Evolutionary conservation across 2,888 invertebrate genomes (phyloP).

Genomic region (Xestia xanthographa): DNA sequence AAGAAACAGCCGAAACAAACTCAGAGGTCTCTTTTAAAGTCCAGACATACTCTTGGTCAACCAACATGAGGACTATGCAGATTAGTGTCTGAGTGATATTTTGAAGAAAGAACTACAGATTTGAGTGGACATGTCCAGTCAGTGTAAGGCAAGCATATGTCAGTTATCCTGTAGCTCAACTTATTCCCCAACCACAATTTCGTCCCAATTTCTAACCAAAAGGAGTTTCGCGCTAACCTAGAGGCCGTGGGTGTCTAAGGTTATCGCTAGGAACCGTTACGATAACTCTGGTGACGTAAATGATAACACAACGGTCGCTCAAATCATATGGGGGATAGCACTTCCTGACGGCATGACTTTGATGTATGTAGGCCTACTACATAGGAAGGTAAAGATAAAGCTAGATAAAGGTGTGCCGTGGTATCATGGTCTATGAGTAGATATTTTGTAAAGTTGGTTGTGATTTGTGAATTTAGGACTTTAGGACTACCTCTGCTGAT

Average conservation of each 20-base stretch:
- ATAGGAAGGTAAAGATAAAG: background rate
- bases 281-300: conserved; percentile 37
- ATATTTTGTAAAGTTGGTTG: background rate
- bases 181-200: no score
- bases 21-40: no score
- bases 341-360: conserved; percentile 26
- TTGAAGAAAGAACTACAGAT: no score
- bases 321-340: conserved; percentile 34
- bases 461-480: background rate
- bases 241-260: conserved; percentile 23
- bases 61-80: no score
- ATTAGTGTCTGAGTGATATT: no score
- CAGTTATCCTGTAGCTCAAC: no score
- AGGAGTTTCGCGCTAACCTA: conserved; percentile 32
- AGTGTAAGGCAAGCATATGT: no score
- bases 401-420: background rate
- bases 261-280: conserved; percentile 35
- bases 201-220: background rate
- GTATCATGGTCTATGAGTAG: background rate
- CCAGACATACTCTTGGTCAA: no score
- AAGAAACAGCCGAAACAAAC: no score
- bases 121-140: no score
- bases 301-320: conserved; percentile 42
- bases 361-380: conserved; percentile 6
- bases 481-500: no score